phyloP scores from a whole-genome alignment of 1,140 invertebrate genomes.

The Drosophila trapezifrons region DNA sequence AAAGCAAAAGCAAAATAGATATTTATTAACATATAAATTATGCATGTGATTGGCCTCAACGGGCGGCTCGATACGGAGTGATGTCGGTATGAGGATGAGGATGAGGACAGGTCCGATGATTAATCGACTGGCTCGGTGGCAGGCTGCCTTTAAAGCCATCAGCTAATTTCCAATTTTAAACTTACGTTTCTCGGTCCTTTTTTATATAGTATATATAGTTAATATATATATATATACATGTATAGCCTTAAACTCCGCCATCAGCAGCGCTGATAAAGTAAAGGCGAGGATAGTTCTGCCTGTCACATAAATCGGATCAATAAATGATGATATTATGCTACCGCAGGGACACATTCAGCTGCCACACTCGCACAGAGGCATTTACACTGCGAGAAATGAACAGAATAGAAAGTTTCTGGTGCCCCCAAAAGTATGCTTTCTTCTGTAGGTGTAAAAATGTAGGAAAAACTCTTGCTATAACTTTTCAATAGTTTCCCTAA shows the following conservation, averaged over 20 bases:
- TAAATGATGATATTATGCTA: conserved; percentile 83
- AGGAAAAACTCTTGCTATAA: neutral
- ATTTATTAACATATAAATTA: conserved; percentile 83
- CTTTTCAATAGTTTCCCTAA: no score
- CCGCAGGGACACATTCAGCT: conserved; percentile 79
- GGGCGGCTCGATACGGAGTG: conserved; percentile 16
- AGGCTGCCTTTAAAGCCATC: conserved; percentile 28
- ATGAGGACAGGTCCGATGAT: conserved; percentile 51
- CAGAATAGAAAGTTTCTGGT: neutral
- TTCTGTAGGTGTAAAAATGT: no score
- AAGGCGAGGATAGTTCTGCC: conserved; percentile 74
- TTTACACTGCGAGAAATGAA: conserved; percentile 4
- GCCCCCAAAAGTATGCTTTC: no score
- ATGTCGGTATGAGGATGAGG: neutral
- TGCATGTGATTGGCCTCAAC: conserved; percentile 75
- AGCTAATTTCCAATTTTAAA: conserved; percentile 47
- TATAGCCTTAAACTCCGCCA: conserved; percentile 34
- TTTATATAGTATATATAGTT: neutral
- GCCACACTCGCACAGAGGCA: conserved; percentile 54
- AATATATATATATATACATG: conserved; percentile 10
- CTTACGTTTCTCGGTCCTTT: neutral
- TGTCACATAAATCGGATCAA: conserved; percentile 83
- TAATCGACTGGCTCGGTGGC: conserved; percentile 49
- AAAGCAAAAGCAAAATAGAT: conserved; percentile 81
- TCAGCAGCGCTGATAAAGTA: conserved; percentile 58